Evolutionary conservation across 1,140 invertebrate species (phyloP), one percentile per base, ranked within the genome.

Genomic region (Caerostris extrusa): DNA sequence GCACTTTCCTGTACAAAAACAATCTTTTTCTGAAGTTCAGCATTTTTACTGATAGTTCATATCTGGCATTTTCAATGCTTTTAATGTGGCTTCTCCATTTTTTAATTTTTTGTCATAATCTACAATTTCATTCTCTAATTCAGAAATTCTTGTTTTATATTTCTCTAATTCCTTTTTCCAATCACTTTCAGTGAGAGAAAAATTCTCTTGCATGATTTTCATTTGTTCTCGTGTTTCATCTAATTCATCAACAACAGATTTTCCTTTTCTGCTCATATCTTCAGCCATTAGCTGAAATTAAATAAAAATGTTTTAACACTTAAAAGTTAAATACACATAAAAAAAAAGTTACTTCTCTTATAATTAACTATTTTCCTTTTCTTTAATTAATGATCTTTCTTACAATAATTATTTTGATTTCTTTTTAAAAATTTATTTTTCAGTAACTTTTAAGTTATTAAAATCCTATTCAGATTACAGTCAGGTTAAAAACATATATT

Each of bases 221-320:
- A 98, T 98, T 96, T 98, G 97, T 94, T 97, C 97, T 95, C 98
- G 97, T 12, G 97, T 98, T 95, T 98, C 98, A 95, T 98, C 98
- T 77, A 98, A 96, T 93, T 97, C 97, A 95, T 97, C 97, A 82
- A 98, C 95, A 12, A 97, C 97, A 92, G 96, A 97, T 96, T 97
- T 97, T 34, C 95, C 95, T 96, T 97, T 97, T 95, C 97, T 97
- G 94, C 97, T 97, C 86, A 98, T 96, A 95, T 97, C 97, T 94
- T 97, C 97, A 7, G 97, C 97, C 96, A 98, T 97, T 90, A 98
- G 96, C n/a, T 97, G 97, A 61, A 98, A 97, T 34, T 34, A 81
- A 91, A 91, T 19, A 71, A 61, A 90, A 12, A 57, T 34, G 34
- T 34, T 34, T 34, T 34, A 34, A 34, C 34, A 34, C 34, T 34